These are phyloP conservation scores for Salmo trutta DNA, from an alignment of 2,797 vertebrate species.

Conservation along the genomic window DNA sequence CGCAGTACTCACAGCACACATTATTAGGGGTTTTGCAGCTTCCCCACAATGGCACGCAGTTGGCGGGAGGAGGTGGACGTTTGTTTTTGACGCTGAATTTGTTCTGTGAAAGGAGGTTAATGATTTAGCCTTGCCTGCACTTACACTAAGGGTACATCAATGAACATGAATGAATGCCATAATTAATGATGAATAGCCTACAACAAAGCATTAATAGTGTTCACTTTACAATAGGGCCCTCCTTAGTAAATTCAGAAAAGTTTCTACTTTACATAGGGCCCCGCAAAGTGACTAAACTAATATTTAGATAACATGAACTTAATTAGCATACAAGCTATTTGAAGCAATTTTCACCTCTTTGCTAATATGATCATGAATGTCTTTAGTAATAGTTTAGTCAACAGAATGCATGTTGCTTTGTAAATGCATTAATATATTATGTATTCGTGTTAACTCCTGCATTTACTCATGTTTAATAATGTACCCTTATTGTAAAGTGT, in stretches of 20 bases:
- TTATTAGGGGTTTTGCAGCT: slow-evolving; percentile 79
- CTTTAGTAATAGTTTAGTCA: not conserved
- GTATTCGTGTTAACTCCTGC: not conserved
- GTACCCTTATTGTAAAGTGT: not conserved
- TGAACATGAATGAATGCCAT: not conserved
- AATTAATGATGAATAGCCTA: not conserved
- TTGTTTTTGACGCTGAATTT: slow-evolving; percentile 55
- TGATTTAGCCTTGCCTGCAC: not conserved
- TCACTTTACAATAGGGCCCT: not conserved
- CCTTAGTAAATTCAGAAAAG: not conserved
- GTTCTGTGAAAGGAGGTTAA: slow-evolving; percentile 67
- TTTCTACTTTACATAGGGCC: too few relatives aligned
- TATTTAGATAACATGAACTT: too few relatives aligned
- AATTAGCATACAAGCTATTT: too few relatives aligned
- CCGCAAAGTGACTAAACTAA: not conserved
- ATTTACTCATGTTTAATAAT: not conserved
- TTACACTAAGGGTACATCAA: not conserved
- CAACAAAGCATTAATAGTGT: not conserved
- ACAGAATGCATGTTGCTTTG: not conserved
- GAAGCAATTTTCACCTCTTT: not conserved
- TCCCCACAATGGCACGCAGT: slow-evolving; percentile 81
- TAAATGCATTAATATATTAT: not conserved
- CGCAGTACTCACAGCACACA: slow-evolving; percentile 85
- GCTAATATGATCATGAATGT: too few relatives aligned
- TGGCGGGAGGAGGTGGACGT: slow-evolving; percentile 69